phyloP scores from a whole-genome alignment of 2,888 invertebrate species.

The Ochropleura plecta region DNA sequence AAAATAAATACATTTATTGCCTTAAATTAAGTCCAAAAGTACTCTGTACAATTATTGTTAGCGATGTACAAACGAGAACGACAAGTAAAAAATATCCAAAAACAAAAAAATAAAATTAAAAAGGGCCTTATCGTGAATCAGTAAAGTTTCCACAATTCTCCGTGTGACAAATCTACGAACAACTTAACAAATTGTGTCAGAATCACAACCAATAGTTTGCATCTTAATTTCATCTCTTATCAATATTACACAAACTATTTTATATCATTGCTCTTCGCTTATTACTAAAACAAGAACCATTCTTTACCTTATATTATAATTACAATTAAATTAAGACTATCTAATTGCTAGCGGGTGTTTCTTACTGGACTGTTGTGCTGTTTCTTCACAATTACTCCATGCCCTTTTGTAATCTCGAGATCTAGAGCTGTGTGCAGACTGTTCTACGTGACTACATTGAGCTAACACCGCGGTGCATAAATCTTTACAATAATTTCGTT shows the following conservation, averaged over 20 bases:
- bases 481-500: conserved; percentile 55
- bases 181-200: conserved; percentile 90
- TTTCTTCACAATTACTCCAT: conserved; percentile 77
- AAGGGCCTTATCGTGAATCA: conserved; percentile 85
- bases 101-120: conserved; percentile 81
- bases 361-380: conserved; percentile 86
- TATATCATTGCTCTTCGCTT: conserved; percentile 90
- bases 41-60: conserved; percentile 91
- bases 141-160: conserved; percentile 82
- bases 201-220: conserved; percentile 91
- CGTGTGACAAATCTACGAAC: conserved; percentile 86
- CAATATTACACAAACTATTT: conserved; percentile 90
- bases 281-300: conserved; percentile 90
- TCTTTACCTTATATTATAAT: conserved; percentile 89
- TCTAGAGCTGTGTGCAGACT: conserved; percentile 72
- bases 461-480: conserved; percentile 54
- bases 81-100: conserved; percentile 87
- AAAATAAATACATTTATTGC: conserved; percentile 91
- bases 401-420: conserved; percentile 78
- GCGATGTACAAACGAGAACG: conserved; percentile 90
- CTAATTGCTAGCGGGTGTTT: conserved; percentile 89
- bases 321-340: conserved; percentile 90
- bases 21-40: conserved; percentile 91
- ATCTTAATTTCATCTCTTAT: conserved; percentile 89
- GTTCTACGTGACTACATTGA: conserved; percentile 55